Evolutionary conservation across 2,113 vertebrate species (phyloP), one percentile per base, ranked within the genome.

Genomic region (Rostratula benghalensis): DNA sequence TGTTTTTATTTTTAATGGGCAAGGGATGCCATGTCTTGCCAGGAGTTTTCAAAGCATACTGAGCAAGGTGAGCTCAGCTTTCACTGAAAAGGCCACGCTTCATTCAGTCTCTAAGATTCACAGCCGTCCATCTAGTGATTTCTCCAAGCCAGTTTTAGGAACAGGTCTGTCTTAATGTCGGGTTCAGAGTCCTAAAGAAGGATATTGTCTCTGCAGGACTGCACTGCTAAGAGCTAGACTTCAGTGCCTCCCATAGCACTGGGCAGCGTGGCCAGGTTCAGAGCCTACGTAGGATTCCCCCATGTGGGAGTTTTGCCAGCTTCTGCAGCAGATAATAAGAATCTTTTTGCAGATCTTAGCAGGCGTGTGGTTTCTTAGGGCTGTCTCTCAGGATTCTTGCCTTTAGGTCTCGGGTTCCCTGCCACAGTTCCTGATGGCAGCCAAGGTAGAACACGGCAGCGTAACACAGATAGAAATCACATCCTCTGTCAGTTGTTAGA

Each of bases 61-160:
- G 56, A 67, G 76, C 65, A 89, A 93, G 57, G 71, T 86, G 76
- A 78, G 76, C 79, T 96, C 9, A 3, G 69, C 73, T 95, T 96
- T 90, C 90, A 41, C 27, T 37, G 69, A 41, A 54, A 92, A 94
- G 64, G 63, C 53, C 6, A 0, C 25, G 63, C 85, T 86, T 86
- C 50, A 28, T 93, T 92, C 78, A 73, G 0, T 87, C 65, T 74
- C 61, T 12, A 37, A 51, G 45, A 91, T 80, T 85, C 0, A 1
- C 57, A 57, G 11, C 73, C 39, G 9, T 11, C 13, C 23, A 27
- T 56, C 20, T 63, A 80, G 51, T 41, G 73, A 35, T 93, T 84
- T 70, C 73, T 84, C 69, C 78, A 60, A 91, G 69, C 14, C 41
- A 25, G 19, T 65, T 87, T 85, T 67, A 59, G 84, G 79, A 83